phyloP scores from a whole-genome alignment of 2,797 vertebrate genomes.

The Pipistrellus nathusii region DNA sequence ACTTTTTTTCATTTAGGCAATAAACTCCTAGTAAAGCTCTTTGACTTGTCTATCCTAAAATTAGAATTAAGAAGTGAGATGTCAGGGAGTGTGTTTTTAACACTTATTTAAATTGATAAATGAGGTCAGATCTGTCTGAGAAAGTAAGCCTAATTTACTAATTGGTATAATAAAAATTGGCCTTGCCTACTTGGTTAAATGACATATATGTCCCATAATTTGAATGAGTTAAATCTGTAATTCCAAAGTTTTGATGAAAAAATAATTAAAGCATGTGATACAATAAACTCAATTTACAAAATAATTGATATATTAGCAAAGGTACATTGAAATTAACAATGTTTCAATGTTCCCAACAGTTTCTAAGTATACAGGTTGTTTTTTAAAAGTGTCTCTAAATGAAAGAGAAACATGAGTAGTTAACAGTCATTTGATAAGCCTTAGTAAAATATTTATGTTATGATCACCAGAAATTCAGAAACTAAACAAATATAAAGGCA shows the following conservation, averaged over 20 bases:
- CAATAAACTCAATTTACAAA: background rate
- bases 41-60: background rate
- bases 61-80: constrained; percentile 21
- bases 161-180: constrained; percentile 28
- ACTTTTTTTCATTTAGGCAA: constrained; percentile 2
- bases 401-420: background rate
- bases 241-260: constrained; percentile 36
- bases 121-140: constrained; percentile 18
- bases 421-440: background rate
- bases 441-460: background rate
- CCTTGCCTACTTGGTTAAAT: constrained; percentile 22
- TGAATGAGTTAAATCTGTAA: constrained; percentile 17
- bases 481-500: constrained; percentile 6
- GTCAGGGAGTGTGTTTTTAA: background rate
- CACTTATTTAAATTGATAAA: constrained; percentile 24
- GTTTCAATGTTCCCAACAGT: background rate
- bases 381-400: background rate
- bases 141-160: constrained; percentile 45
- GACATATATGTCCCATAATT: constrained; percentile 7
- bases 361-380: constrained; percentile 7
- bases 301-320: background rate
- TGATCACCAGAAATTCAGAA: constrained; percentile 3
- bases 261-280: constrained; percentile 33
- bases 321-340: background rate
- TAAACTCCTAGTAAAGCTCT: background rate